Conservation (phyloP, 2,888 invertebrate genomes). For the Hipparchia sbordonii region DNA sequence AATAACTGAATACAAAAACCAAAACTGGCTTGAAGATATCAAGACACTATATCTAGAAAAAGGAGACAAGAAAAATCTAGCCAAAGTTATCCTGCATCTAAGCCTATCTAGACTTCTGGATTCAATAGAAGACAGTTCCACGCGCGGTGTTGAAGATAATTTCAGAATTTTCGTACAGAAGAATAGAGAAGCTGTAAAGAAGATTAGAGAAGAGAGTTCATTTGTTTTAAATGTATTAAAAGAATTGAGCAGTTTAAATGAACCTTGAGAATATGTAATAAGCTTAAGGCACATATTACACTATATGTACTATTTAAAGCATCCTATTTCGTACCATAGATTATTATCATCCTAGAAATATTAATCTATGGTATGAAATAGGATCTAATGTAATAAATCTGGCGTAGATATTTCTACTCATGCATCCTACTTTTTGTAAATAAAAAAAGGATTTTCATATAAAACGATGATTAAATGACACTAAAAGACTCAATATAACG, state of each 20-base stretch:
- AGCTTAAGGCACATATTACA: too few species aligned
- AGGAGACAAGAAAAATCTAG: conserved; percentile 44
- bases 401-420: too few species aligned
- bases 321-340: too few species aligned
- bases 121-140: conserved; percentile 54
- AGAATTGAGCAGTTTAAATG: conserved; percentile 37
- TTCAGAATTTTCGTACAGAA: conserved; percentile 48
- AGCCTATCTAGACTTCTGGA: conserved; percentile 50
- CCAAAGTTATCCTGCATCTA: conserved; percentile 59
- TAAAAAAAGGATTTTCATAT: neutral
- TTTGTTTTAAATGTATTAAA: conserved; percentile 54
- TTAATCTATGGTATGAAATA: too few species aligned
- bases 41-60: conserved; percentile 54
- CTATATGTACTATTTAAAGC: too few species aligned
- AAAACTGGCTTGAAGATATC: conserved; percentile 60
- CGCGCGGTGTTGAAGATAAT: conserved; percentile 49
- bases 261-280: neutral
- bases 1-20: conserved; percentile 55
- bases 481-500: neutral
- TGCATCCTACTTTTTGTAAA: too few species aligned
- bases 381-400: too few species aligned
- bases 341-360: too few species aligned
- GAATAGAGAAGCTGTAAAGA: conserved; percentile 47
- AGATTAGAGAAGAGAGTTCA: conserved; percentile 50
- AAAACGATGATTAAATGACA: neutral